phyloP scores from a whole-genome alignment of 2,888 invertebrate genomes.

The Bimastos eiseni region DNA sequence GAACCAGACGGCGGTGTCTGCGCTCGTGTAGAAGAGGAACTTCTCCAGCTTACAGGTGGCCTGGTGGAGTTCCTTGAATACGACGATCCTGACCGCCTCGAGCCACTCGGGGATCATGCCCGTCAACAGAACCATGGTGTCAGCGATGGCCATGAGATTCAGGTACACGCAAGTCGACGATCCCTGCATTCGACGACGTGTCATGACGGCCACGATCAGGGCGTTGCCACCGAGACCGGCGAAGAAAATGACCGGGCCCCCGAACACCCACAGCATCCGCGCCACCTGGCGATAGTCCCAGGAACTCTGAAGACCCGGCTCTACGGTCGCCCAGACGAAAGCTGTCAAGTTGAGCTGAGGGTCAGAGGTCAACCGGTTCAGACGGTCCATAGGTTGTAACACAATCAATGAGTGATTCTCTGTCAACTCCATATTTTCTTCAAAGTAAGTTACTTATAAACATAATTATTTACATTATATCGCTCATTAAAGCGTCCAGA shows the following conservation, averaged over 20 bases:
- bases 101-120: constrained; percentile 47
- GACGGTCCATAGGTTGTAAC: not conserved
- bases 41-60: constrained; percentile 44
- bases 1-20: constrained; percentile 45
- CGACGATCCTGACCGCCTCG: constrained; percentile 32
- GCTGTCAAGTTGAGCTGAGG: not conserved
- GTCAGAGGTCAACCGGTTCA: not conserved
- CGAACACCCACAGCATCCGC: constrained; percentile 43
- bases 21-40: constrained; percentile 43
- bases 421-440: not conserved
- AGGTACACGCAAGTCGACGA: constrained; percentile 46
- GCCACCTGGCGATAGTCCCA: constrained; percentile 28
- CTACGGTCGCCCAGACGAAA: not conserved
- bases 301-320: not conserved
- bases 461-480: not conserved
- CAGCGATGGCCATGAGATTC: constrained; percentile 43
- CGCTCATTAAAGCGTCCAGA: no score
- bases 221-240: constrained; percentile 45
- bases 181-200: constrained; percentile 41
- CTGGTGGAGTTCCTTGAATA: constrained; percentile 35
- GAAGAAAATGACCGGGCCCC: constrained; percentile 44
- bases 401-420: not conserved
- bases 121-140: constrained; percentile 42
- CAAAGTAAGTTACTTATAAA: not conserved
- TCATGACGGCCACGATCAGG: constrained; percentile 44